Evolutionary conservation across 2,113 vertebrate species (phyloP).

Genomic region (Bungarus multicinctus): DNA sequence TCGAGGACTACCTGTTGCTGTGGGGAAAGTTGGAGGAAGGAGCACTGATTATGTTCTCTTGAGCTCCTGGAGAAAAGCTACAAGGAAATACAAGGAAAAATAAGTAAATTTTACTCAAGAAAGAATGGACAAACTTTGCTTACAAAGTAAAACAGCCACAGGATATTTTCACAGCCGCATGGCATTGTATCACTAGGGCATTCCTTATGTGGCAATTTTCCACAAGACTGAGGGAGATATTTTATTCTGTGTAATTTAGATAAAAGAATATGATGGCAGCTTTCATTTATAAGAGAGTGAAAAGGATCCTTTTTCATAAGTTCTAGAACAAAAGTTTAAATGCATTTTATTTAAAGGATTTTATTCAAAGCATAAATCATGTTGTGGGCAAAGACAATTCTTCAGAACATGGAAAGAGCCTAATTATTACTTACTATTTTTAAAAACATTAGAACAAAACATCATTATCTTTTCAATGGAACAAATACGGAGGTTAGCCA

Average conservation of each 20-base stretch:
- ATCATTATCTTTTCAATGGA: neutral
- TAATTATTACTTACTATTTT: neutral
- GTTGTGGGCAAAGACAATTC: neutral
- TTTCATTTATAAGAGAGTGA: neutral
- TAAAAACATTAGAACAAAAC: neutral
- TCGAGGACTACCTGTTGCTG: neutral
- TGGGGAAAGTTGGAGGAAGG: neutral
- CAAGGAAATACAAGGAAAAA: neutral
- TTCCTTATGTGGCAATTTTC: neutral
- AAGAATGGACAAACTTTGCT: neutral
- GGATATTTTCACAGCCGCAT: neutral
- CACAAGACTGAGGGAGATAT: neutral
- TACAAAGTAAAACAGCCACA: neutral
- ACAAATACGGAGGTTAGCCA: constrained; percentile 3
- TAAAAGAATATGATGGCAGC: rapidly evolving
- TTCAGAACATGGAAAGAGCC: neutral
- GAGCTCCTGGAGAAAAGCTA: neutral
- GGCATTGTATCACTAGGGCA: neutral
- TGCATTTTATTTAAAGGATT: neutral
- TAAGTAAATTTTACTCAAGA: neutral
- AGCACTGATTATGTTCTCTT: neutral
- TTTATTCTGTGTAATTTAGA: neutral
- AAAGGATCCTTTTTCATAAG: neutral
- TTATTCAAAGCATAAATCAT: constrained; percentile 23
- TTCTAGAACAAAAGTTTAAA: neutral